Evolutionary conservation across 2,797 vertebrate species (phyloP), one percentile per base, ranked within the genome.

Genomic region (Sorex maritimensis): DNA sequence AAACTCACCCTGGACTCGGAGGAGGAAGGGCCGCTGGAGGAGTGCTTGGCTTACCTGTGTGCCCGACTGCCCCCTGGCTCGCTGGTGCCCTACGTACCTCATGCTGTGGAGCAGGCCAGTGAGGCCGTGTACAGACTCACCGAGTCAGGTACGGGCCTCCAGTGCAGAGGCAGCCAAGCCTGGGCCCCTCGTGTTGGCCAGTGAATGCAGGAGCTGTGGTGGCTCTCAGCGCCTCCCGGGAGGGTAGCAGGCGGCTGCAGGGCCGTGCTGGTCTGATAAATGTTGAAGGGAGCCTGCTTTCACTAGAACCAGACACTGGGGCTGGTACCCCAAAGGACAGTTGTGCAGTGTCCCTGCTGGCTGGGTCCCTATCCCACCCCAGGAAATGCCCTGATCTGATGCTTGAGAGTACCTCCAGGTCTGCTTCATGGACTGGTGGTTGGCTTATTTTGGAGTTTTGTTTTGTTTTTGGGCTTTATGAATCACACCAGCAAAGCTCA

Each of bases 1-100:
- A 98, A 98, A 95, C 98, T 99, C 97, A 99, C 98, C 1, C 97
- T 99, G 97, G 99, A 99, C 96, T 99, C 99, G 0, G 97, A 99
- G 77, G 99, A 98, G 0, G 97, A 98, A 68, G 97, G 96, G 24
- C 97, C 98, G 8, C 97, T 99, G 97, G 98, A 99, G 84, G 98
- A 98, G 79, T 99, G 99, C 0, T 88, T 97, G 38, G 17, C 91
- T 4, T 99, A 98, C 97, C 97, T 99, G 95, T 86, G 98, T 2
- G 97, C 98, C 6, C 97, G 94, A 26, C 97, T 99, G 85, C 99
- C 99, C 0, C 89, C 95, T 0, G 99, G 98, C 0, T 96, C 98
- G 0, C 97, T 99, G 28, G 99, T 99, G 91, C 98, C 98, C 0
- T 97, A 98, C 5, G 95, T 98, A 65, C 98, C 97, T 0, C 98